These are phyloP conservation scores for Actias luna DNA, from an alignment of 2,888 invertebrate species.

Conservation along the genomic window DNA sequence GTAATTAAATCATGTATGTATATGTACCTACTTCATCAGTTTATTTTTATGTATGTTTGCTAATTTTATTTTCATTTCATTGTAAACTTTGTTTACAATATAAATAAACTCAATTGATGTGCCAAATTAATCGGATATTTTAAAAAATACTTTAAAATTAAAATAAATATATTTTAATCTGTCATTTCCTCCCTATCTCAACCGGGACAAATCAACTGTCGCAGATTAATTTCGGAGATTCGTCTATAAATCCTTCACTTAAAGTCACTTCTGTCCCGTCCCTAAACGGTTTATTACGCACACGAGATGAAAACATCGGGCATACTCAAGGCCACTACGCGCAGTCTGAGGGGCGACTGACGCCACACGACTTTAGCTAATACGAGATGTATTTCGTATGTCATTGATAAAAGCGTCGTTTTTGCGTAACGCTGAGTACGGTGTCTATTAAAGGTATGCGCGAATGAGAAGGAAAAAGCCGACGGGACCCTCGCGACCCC, in stretches of 20 bases:
- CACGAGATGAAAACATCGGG: constrained; percentile 79
- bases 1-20: no score
- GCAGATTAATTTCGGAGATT: constrained; percentile 75
- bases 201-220: constrained; percentile 56
- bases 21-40: no score
- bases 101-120: not conserved
- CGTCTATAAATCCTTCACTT: constrained; percentile 74
- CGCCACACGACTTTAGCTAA: constrained; percentile 39
- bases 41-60: no score
- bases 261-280: constrained; percentile 71
- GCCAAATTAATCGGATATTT: not conserved
- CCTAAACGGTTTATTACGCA: constrained; percentile 79
- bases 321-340: constrained; percentile 73
- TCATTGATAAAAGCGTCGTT: constrained; percentile 77
- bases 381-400: constrained; percentile 63
- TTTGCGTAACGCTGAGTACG: constrained; percentile 61
- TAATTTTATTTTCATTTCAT: no score
- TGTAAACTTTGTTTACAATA: no score
- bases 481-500: constrained; percentile 45
- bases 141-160: not conserved
- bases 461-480: constrained; percentile 54
- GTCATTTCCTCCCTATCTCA: constrained; percentile 37
- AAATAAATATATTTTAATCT: constrained; percentile 11
- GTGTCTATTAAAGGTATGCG: constrained; percentile 60
- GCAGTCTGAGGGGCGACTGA: constrained; percentile 46